Base-by-base conservation (phyloP, 2,888 invertebrate genomes). In the Hyposoter didymator region DNA sequence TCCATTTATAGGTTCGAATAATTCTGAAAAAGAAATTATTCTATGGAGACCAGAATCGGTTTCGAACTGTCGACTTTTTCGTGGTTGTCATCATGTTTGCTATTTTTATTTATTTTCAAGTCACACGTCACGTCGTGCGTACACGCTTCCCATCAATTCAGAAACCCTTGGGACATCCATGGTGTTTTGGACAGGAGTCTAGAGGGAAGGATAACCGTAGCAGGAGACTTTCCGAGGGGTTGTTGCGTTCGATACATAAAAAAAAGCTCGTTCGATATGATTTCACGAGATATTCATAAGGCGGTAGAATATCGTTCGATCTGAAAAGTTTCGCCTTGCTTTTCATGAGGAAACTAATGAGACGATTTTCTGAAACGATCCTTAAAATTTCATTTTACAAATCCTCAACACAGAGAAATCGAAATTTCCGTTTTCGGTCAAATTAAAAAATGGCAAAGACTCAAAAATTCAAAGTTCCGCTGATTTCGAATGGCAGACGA, bases 41-140 rank as follows among this genome's bases (percentile, higher is more conserved):
- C 28, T 28, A 28, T 28, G 49, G 19, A 28, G 22, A 39, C 4
- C 10, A 32, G 22, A 35, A 32, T 45, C 17, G 17, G 28, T 7
- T 32, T 45, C 52, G 35, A 79, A 70, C 75, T 70, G 28, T 59
- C 55, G 52, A 85, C 67, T 73, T 82, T 82, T 85, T 76, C 76
- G 22, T 12, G 49, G 79, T 79, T 82, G 82, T 82, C 82, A 84
- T 47, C 76, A 82, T 79, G 70, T 78, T 59, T 66, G 73, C 49
- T 79, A 59, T 78, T 59, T 66, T 69, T 76, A 76, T 74, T 75
- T 80, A 82, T 19, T 74, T 62, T 55, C 78, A 80, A 81, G 85
- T 86, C 86, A 78, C 86, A 84, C 84, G 89, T 90, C 90, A 88
- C 87, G 88, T 89, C 88, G 87, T 76, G 70, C 52, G 76, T 84